Evolutionary conservation across 2,797 vertebrate species (phyloP).

Genomic region (Alauda arvensis): DNA sequence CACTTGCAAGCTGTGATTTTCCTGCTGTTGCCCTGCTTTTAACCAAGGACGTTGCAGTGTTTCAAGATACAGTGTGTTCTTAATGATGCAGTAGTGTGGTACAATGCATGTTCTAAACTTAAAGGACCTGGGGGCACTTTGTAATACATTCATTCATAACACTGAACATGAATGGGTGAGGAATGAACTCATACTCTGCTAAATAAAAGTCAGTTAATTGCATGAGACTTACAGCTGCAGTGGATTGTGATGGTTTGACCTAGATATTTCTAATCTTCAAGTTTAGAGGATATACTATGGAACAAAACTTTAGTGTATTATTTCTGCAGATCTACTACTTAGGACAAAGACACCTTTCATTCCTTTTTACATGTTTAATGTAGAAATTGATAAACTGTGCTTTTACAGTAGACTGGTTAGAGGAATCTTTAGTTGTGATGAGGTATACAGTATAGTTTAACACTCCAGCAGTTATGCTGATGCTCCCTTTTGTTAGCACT

Average conservation of each 20-base stretch:
- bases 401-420: not conserved
- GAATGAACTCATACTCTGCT: not conserved
- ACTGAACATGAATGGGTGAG: not conserved
- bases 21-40: not conserved
- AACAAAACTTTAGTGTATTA: not conserved
- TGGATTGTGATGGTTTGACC: not conserved
- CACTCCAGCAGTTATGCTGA: not conserved
- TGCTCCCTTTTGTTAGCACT: not conserved
- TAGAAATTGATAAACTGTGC: not conserved
- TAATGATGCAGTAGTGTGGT: not conserved
- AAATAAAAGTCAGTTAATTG: not conserved
- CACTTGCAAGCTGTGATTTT: not conserved
- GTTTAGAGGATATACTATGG: not conserved
- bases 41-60: not conserved
- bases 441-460: not conserved
- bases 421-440: not conserved
- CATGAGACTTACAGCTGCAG: not conserved
- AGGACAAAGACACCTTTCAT: not conserved
- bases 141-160: not conserved
- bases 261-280: not conserved
- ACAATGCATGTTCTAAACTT: not conserved
- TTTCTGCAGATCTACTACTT: not conserved
- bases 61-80: not conserved
- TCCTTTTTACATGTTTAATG: not conserved
- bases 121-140: not conserved